phyloP scores from a whole-genome alignment of 2,888 invertebrate species.

The Apamea sordens region DNA sequence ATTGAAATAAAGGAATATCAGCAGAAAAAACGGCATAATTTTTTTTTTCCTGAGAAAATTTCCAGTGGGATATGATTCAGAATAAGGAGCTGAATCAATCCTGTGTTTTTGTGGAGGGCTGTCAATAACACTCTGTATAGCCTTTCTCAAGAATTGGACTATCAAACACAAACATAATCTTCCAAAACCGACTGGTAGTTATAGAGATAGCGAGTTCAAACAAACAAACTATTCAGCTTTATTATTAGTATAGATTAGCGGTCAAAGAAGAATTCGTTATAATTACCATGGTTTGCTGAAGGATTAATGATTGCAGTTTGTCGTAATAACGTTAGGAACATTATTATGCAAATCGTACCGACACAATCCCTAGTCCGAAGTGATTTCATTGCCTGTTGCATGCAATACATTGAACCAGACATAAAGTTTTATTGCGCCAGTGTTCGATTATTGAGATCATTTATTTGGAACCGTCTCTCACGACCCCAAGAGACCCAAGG shows the following conservation, averaged over 20 bases:
- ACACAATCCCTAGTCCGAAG: background rate
- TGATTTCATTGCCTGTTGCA: constrained; percentile 18
- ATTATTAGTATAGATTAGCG: background rate
- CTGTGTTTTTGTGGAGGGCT: too few relatives aligned
- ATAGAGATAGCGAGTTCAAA: too few relatives aligned
- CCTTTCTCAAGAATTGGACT: too few relatives aligned
- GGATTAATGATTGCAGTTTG: background rate
- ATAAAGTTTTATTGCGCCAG: background rate
- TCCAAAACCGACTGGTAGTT: too few relatives aligned
- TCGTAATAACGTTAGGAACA: background rate
- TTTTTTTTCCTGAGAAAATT: too few relatives aligned
- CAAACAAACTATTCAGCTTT: background rate
- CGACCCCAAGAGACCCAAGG: background rate
- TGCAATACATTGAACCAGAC: constrained; percentile 18
- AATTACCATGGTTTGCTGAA: background rate
- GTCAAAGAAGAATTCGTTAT: background rate
- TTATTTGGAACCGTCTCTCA: background rate
- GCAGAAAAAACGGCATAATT: too few relatives aligned
- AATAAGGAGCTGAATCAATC: too few relatives aligned
- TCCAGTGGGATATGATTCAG: too few relatives aligned
- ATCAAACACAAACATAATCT: too few relatives aligned
- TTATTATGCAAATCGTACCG: background rate
- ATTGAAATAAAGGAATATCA: too few relatives aligned
- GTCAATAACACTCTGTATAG: too few relatives aligned
- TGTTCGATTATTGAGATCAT: background rate